Percentiles rank a stretch among this genome's conserved stretches.
phyloP scores from a whole-genome alignment of 2,113 vertebrate species.

The Pithys albifrons region DNA sequence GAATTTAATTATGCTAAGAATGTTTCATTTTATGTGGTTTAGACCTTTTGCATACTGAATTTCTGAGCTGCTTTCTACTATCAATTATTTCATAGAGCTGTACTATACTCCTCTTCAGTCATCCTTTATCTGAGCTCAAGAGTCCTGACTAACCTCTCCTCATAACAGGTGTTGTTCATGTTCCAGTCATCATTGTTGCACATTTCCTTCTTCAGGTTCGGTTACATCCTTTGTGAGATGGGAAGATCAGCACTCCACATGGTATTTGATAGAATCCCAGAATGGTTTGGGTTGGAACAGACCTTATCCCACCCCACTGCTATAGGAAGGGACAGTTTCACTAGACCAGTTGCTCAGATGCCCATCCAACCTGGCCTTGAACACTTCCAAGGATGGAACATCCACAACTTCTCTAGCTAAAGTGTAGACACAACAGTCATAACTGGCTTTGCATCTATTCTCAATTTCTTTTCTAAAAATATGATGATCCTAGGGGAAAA shows the following conservation, averaged over 20 bases:
- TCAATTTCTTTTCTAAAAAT: neutral
- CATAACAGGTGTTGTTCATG: neutral
- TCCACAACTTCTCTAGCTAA: neutral
- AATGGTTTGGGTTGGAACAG: neutral
- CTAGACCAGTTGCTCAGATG: neutral
- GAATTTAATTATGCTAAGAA: neutral
- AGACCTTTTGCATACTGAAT: neutral
- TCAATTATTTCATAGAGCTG: neutral
- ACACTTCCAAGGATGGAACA: neutral
- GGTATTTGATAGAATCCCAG: neutral
- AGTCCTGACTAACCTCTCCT: neutral
- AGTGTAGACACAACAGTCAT: neutral
- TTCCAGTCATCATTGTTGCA: neutral
- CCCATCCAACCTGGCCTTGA: neutral
- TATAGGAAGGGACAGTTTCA: neutral
- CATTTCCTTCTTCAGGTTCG: neutral
- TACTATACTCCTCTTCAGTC: neutral
- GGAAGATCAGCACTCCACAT: neutral
- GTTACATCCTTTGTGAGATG: neutral
- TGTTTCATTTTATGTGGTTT: neutral
- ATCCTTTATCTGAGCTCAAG: neutral
- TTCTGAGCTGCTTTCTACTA: neutral
- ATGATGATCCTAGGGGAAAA: neutral
- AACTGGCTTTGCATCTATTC: neutral
- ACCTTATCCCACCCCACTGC: neutral